phyloP scores from a whole-genome alignment of 2,113 vertebrate species.

The Campylorhamphus procurvoides region DNA sequence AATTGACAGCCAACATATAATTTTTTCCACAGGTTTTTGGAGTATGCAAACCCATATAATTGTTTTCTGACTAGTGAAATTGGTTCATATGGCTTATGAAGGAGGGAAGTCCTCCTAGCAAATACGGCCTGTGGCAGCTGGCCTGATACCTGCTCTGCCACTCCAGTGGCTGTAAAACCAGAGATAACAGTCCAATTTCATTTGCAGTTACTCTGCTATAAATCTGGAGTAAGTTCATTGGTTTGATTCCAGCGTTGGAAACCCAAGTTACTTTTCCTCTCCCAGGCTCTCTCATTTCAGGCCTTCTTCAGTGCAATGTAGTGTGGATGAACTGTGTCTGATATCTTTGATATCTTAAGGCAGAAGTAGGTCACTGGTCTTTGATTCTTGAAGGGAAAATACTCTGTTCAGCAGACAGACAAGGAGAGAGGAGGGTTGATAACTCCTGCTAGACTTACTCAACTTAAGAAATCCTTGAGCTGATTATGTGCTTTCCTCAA shows the following conservation, averaged over 20 bases:
- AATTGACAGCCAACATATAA: background rate
- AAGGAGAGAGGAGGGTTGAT: background rate
- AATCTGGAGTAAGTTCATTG: constrained; percentile 7
- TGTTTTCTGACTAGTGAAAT: constrained; percentile 54
- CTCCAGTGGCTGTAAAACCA: background rate
- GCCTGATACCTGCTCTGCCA: background rate
- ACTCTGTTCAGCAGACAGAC: background rate
- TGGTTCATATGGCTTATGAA: background rate
- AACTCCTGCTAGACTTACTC: background rate
- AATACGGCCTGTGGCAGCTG: background rate
- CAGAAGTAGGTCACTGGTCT: background rate
- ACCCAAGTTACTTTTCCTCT: background rate
- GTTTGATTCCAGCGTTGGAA: background rate
- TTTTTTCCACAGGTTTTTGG: constrained; percentile 46
- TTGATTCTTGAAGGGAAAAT: background rate
- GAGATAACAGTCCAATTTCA: background rate
- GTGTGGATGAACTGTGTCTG: background rate
- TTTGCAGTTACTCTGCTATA: constrained; percentile 4
- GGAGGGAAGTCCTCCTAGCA: constrained; percentile 11
- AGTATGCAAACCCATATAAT: constrained; percentile 44
- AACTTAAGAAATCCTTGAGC: background rate
- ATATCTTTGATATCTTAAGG: background rate
- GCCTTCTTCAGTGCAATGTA: background rate
- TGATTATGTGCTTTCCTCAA: background rate
- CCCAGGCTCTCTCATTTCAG: background rate